Evolutionary conservation across 2,888 invertebrate genomes (phyloP), one percentile per base, ranked within the genome.

Genomic region (Protodeltote pygarga): DNA sequence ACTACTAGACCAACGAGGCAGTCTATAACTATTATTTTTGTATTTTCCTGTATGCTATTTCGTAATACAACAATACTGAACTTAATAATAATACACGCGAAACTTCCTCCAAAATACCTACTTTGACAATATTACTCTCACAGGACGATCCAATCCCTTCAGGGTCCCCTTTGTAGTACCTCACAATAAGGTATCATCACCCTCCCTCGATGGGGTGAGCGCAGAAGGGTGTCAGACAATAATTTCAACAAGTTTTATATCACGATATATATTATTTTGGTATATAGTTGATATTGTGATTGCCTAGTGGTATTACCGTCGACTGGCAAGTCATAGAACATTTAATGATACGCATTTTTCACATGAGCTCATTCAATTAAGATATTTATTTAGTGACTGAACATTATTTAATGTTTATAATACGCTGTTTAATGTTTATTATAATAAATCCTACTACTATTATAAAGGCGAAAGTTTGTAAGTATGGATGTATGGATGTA

Each of bases 161-260:
- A 31, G 37, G 29, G 25, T 27, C 41, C 34, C 32, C 47, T 32
- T 60, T 50, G 45, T 46, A 45, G 54, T 42, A 33, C 6, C 11
- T 41, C 35, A 60, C 58, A 59, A 54, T 54, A 61, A 61, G 28
- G 24, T 45, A 61, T 34, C 61, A 47, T 40, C 44, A 16, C 34
- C 31, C 68, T 52, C 39, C 21, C 48, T 49, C 65, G 45, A 59
- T 42, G 34, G 54, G 49, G 39, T 37, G 27, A 31, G 48, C 19
- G 40, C 50, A 40, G 33, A 49, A 57, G 48, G 70, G 66, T 64
- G 35, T 47, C 35, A 48, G 34, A 65, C 60, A 71, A 66, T 65
- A 62, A 53, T 54, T 68, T 52, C 47, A 64, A 70, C 68, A 70
- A 59, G 68, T 70, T 52, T 67, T 68, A 42, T 57, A 51, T 70